These are phyloP conservation scores for Amorpha juglandis DNA, from an alignment of 2,888 invertebrate genomes.

Conservation along the genomic window DNA sequence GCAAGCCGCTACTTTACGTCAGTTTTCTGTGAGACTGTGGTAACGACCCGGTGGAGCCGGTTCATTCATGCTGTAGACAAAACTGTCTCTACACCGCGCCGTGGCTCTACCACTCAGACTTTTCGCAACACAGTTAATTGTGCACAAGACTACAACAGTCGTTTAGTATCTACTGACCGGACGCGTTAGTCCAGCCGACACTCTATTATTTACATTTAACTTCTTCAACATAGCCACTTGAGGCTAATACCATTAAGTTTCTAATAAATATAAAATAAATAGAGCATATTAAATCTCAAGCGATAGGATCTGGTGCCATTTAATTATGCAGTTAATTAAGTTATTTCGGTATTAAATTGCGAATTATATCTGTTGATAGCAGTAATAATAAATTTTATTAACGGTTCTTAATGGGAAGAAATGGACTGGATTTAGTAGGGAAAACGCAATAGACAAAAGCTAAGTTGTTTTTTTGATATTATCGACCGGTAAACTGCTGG, in stretches of 20 bases:
- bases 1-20: too few relatives aligned
- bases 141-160: background rate
- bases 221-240: conserved; percentile 12
- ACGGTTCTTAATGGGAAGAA: background rate
- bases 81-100: too few relatives aligned
- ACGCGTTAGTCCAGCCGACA: conserved; percentile 25
- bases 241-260: conserved; percentile 11
- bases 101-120: too few relatives aligned
- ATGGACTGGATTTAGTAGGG: background rate
- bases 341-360: background rate
- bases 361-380: background rate
- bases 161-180: conserved; percentile 1
- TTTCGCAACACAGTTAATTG: background rate
- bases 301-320: background rate
- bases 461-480: too few relatives aligned
- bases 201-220: conserved; percentile 32
- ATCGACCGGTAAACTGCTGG: too few relatives aligned
- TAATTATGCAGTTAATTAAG: conserved; percentile 9
- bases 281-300: conserved; percentile 11
- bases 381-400: background rate
- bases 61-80: too few relatives aligned
- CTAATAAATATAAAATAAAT: conserved; percentile 17
- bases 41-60: too few relatives aligned
- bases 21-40: too few relatives aligned
- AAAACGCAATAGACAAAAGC: too few relatives aligned